Conservation (phyloP, 2,113 vertebrate species). For the Trematocara unimaculatum region DNA sequence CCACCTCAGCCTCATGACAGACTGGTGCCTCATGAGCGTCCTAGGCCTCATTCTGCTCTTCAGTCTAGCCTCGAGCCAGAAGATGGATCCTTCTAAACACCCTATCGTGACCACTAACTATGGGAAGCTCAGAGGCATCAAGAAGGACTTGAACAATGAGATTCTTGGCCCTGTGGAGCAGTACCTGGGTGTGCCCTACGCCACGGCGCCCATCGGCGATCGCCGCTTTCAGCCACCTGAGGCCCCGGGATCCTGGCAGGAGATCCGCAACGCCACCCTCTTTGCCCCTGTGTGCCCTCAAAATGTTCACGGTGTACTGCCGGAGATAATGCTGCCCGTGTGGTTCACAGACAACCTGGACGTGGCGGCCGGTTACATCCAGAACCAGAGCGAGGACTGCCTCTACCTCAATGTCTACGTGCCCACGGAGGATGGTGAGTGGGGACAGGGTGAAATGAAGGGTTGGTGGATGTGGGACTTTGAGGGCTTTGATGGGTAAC, state of each 20-base stretch:
- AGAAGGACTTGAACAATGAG: constrained; percentile 89
- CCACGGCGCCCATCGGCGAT: constrained; percentile 85
- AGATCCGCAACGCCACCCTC: constrained; percentile 86
- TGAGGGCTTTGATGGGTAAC: background rate
- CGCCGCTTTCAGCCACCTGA: constrained; percentile 87
- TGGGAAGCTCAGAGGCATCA: constrained; percentile 82
- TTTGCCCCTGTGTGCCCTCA: constrained; percentile 89
- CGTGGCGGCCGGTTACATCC: constrained; percentile 84
- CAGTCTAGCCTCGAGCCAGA: constrained; percentile 72
- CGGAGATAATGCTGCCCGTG: constrained; percentile 89
- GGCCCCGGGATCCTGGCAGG: constrained; percentile 87
- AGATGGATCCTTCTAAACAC: constrained; percentile 72
- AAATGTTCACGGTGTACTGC: constrained; percentile 86
- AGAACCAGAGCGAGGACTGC: constrained; percentile 93
- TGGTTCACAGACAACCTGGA: constrained; percentile 94
- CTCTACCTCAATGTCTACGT: constrained; percentile 93
- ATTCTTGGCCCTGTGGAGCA: constrained; percentile 89
- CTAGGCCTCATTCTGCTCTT: constrained; percentile 69
- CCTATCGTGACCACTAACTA: constrained; percentile 86
- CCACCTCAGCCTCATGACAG: constrained; percentile 33
- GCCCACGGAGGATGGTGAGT: constrained; percentile 91
- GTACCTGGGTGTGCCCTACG: constrained; percentile 87
- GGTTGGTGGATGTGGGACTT: background rate
- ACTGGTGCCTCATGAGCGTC: constrained; percentile 64
- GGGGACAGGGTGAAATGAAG: background rate